Base-by-base conservation (phyloP, 2,888 invertebrate genomes). In the Cephus runcator region DNA sequence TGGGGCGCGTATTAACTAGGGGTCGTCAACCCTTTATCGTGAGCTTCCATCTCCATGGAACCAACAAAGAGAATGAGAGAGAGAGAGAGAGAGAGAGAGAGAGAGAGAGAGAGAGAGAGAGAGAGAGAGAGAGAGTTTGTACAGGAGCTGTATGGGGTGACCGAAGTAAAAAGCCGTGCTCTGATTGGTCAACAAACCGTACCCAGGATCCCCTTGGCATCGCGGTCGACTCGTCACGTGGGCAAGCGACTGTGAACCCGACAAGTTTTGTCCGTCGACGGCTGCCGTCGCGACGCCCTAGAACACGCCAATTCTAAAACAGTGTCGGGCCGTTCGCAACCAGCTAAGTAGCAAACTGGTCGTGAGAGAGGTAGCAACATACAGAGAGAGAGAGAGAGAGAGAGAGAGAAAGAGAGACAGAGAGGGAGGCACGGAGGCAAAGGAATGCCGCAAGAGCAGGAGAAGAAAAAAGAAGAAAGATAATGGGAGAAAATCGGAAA, bases 171-270 rank as follows among this genome's bases (percentile, higher is more conserved):
- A 83, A 77, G 76, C 77, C 80, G 77, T 79, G 75, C 76, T 76
- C 76, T 79, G 80, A 84, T 83, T 83, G 82, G 82, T 77, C 78
- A 81, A 81, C 83, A 83, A 83, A 80, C 80, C 84, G 79, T 82
- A 75, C 69, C 80, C 78, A 73, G 69, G 76, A 77, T 79, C 75
- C 80, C 77, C 78, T 71, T 79, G 76, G 74, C 75, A 73, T 79
- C 80, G 79, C 79, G 84, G 79, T 81, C 77, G 76, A 82, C 78
- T 81, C 82, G 81, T 81, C 79, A 80, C 79, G 75, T 75, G 78
- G 36, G 34, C 76, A 75, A 75, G 77, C 75, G 75, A 80, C 81
- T 77, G 81, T 79, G 79, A 82, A 80, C 76, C 71, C 78, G 71
- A 77, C 76, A 81, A 77, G 83, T 82, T 75, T 77, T 75, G 79